Evolutionary conservation across 2,888 invertebrate genomes (phyloP), one percentile per base, ranked within the genome.

Genomic region (Diplazon laetatorius): DNA sequence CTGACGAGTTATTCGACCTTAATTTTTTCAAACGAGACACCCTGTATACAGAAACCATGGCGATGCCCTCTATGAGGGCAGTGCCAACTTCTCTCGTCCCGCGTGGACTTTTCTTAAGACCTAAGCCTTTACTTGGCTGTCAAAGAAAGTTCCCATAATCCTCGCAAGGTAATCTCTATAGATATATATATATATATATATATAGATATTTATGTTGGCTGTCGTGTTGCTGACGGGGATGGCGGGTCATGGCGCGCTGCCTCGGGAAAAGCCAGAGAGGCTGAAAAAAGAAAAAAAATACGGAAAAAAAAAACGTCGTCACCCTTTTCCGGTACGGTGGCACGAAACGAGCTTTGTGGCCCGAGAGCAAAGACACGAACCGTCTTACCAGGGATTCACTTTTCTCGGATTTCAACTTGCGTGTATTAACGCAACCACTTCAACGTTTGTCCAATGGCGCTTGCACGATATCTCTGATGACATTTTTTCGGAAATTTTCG

Each of bases 61-160:
- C 39, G n/a, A n/a, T n/a, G 55, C 62, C 62, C 66, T 50, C 66
- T 46, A n/a, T n/a, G 55, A 46, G 39, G 14, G 46, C 20, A 16
- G 70, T 69, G 72, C 37, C 65, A 78, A 80, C 70, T 78, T 77
- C 65, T 70, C 60, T 55, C 35, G 37, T n/a, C n/a, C n/a, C n/a
- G n/a, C n/a, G 48, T 39, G 76, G 76, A 71, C 71, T 76, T 76
- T 76, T 44, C 71, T 71, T 66, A 71, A 75, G 68, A 68, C 78
- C 77, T 82, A 82, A 84, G 85, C 83, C 87, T 86, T 85, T 80
- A 84, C 83, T 82, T 76, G 73, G 82, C 81, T 75, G 66, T 82
- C 77, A 78, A 81, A 83, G 83, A 87, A 87, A 86, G 85, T 87
- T 87, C 81, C n/a, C 82, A 84, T 86, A 87, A 87, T 87, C 85